Evolutionary conservation across 2,113 vertebrate genomes (phyloP).

Genomic region (Conger conger): DNA sequence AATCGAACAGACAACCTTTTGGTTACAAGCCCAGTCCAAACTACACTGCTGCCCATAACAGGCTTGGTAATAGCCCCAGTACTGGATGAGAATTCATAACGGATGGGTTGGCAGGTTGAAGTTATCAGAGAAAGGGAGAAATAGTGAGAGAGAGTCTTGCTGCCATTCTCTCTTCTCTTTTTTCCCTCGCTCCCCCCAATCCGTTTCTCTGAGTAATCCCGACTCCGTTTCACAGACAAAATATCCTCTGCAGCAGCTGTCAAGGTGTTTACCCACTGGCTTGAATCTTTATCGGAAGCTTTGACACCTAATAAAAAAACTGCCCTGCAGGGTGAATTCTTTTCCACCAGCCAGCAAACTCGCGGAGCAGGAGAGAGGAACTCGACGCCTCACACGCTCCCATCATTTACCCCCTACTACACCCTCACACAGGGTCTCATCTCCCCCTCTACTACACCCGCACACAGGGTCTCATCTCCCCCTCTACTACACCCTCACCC

Average conservation of each 20-base stretch:
- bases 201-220: constrained; percentile 57
- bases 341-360: constrained; percentile 40
- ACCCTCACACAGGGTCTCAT: background rate
- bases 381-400: background rate
- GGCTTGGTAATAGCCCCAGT: background rate
- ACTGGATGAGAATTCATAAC: background rate
- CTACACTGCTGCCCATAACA: background rate
- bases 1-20: too few relatives aligned
- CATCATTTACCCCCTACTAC: background rate
- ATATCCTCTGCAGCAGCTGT: constrained; percentile 73
- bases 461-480: too few relatives aligned
- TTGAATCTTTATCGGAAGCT: constrained; percentile 70
- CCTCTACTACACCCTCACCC: background rate
- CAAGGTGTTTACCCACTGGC: constrained; percentile 72
- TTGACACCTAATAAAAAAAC: constrained; percentile 72
- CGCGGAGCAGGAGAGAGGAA: constrained; percentile 33
- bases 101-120: background rate
- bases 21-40: too few relatives aligned
- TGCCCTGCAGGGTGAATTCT: constrained; percentile 60
- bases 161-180: constrained; percentile 2
- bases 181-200: constrained; percentile 24
- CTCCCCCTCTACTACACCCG: background rate
- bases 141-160: background rate
- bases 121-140: background rate
- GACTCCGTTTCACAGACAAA: constrained; percentile 72